Evolutionary conservation across 92 coral and sea anemone genomes (phyloP), one percentile per base, ranked within the genome.

Genomic region (Epizoanthus fatuus): DNA sequence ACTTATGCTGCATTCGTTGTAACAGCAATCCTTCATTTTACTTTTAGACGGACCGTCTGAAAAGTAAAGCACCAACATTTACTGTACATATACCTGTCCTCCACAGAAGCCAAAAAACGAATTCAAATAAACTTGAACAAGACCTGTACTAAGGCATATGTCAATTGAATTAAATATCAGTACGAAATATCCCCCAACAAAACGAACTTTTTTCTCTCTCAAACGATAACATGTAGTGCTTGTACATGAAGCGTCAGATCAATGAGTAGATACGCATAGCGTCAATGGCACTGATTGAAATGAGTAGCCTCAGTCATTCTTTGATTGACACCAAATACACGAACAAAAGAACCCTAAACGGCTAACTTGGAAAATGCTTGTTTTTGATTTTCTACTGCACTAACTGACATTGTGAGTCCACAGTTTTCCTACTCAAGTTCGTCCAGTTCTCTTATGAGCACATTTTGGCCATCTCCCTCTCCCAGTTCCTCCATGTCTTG

Each of bases 401-500:
- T 66, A 66, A 66, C 4, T 2, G 72, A 12, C 17, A 66, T 66
- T 29, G 3, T 66, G 3, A 32, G 72, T 66, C 72, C 72, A 66
- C 72, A 66, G 72, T 66, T 66, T 66, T 66, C 72, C 72, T 38
- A 66, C 51, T 66, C 72, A 66, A 66, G 72, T 66, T 66, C 72
- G 47, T 37, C 22, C 72, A 66, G 72, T 66, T 66, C 72, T 66
- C 72, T 66, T 38, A 66, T 66, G 20, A 66, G 49, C 47, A 66
- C 72, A 83, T 64, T 83, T 83, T 83, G 79, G 69, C 45, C 65
- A 38, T 83, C 80, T 83, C 75, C 87, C 32, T 74, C 40, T 35
- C 87, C 63, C 64, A 55, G 79, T 70, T 54, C 68, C 80, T 83
- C 22, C 79, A 83, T 66, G 87, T 71, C 87, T 83, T 83, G 22